Evolutionary conservation across 2,888 invertebrate species (phyloP).

Genomic region (Cephus nigrinus): DNA sequence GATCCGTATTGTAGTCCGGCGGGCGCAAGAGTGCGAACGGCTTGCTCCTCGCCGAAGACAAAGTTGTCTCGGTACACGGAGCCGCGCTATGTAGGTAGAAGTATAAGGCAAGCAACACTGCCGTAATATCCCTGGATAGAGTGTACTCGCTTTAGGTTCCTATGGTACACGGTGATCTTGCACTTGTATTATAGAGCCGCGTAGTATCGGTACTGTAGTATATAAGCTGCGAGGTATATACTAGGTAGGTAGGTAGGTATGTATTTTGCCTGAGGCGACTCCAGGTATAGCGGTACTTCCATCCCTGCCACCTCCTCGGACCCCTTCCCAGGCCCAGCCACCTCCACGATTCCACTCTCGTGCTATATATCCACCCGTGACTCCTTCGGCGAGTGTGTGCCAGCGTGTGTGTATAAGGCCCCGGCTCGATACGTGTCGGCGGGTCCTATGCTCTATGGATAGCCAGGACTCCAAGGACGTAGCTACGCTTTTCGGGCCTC

Average conservation of each 20-base stretch:
- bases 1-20: constrained; percentile 20
- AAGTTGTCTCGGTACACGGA: constrained; percentile 23
- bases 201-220: constrained; percentile 4
- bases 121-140: neutral
- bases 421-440: constrained; percentile 6
- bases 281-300: constrained; percentile 63
- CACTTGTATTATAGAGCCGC: neutral
- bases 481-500: constrained; percentile 40
- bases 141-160: neutral
- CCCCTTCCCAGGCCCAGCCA: constrained; percentile 34
- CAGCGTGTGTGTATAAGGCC: neutral
- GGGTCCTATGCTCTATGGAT: constrained; percentile 21
- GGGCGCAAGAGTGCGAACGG: constrained; percentile 22
- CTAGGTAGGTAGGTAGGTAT: constrained; percentile 64
- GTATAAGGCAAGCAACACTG: constrained; percentile 8
- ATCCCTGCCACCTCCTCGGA: constrained; percentile 39
- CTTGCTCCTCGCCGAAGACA: constrained; percentile 21
- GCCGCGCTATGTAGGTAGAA: constrained; percentile 17
- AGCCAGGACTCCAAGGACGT: constrained; percentile 42
- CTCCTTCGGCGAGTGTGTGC: neutral
- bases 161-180: neutral
- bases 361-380: constrained; percentile 15
- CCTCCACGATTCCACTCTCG: constrained; percentile 21
- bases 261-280: constrained; percentile 61
- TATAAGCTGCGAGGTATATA: constrained; percentile 18